phyloP scores from a whole-genome alignment of 1,140 invertebrate genomes.

The Trichonephila clavata region DNA sequence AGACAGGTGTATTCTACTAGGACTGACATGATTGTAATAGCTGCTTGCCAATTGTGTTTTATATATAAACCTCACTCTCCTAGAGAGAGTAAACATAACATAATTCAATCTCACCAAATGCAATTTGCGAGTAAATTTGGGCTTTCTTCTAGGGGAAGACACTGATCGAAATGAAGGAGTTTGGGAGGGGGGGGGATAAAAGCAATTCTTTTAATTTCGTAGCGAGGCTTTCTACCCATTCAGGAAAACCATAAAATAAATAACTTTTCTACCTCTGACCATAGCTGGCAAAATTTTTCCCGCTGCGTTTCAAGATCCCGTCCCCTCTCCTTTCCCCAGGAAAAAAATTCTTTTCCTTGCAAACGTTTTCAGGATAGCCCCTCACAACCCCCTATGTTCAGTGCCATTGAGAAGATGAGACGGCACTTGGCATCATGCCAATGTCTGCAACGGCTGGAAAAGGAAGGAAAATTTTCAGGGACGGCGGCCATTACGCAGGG shows the following conservation, averaged over 20 bases:
- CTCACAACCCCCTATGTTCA: background rate
- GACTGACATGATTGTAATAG: background rate
- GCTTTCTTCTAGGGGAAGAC: background rate
- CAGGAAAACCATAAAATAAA: slow-evolving; percentile 67
- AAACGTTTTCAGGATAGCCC: background rate
- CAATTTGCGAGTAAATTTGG: background rate
- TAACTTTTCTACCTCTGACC: slow-evolving; percentile 62
- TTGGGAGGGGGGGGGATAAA: background rate
- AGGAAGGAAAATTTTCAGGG: slow-evolving; percentile 22
- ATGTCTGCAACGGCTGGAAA: slow-evolving; percentile 59
- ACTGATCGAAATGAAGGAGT: slow-evolving; percentile 12
- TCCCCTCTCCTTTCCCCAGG: background rate
- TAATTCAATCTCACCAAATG: background rate
- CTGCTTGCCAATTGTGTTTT: background rate
- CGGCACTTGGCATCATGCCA: slow-evolving; percentile 72
- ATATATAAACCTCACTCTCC: background rate
- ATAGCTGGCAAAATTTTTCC: background rate
- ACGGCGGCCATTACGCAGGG: slow-evolving; percentile 45
- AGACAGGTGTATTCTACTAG: background rate
- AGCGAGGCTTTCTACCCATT: slow-evolving; percentile 16
- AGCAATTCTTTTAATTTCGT: slow-evolving; percentile 29
- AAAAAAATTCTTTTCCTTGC: background rate
- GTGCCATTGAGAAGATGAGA: slow-evolving; percentile 76
- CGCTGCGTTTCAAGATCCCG: background rate
- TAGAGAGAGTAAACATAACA: background rate